phyloP scores from a whole-genome alignment of 1,140 invertebrate genomes.

The Phymastichus coffea region DNA sequence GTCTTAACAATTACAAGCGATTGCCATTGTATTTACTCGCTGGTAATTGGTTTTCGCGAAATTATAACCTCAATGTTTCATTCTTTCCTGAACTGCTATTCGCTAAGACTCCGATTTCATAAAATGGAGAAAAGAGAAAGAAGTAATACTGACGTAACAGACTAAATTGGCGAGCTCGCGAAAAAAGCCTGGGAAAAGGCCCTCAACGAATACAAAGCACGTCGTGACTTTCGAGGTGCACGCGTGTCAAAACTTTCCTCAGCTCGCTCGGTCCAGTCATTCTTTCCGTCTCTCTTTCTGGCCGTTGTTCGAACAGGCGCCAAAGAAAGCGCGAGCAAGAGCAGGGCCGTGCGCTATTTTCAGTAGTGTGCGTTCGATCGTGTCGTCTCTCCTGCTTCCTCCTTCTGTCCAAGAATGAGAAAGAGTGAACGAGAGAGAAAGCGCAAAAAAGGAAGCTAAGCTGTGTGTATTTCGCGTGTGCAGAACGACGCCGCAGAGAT shows the following conservation, averaged over 20 bases:
- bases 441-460: background rate
- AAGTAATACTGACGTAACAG: no score
- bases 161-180: no score
- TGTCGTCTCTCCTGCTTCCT: background rate
- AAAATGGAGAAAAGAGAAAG: no score
- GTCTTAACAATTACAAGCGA: no score
- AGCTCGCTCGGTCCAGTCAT: background rate
- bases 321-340: background rate
- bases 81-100: no score
- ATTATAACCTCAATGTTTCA: conserved; percentile 1
- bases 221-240: no score
- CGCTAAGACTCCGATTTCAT: background rate
- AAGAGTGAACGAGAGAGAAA: no score
- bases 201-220: no score
- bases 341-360: conserved; percentile 17
- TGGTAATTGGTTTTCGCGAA: background rate
- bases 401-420: background rate
- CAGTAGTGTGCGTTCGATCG: conserved; percentile 8
- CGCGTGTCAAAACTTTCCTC: no score
- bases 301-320: no score
- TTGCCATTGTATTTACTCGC: no score
- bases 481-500: background rate
- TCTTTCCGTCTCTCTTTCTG: background rate
- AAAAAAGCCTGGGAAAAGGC: background rate
- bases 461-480: background rate